These are phyloP conservation scores for Coenonympha arcania DNA, from an alignment of 2,888 invertebrate genomes.

Conservation along the genomic window DNA sequence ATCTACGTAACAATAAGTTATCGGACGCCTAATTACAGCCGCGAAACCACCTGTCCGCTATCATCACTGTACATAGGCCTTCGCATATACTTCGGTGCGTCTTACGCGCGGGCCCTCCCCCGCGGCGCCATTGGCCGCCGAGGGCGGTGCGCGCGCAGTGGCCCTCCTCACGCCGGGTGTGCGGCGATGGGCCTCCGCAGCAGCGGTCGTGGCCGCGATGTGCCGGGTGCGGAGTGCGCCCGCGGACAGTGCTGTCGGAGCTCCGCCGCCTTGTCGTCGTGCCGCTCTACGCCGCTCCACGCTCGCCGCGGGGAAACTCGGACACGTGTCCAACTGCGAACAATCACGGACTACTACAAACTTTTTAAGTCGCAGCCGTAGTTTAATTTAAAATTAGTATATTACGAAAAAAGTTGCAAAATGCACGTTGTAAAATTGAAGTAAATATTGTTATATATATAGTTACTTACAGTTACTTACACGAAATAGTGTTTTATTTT, in stretches of 20 bases:
- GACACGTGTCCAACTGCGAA: constrained; percentile 30
- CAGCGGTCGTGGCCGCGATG: constrained; percentile 62
- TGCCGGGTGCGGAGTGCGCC: no score
- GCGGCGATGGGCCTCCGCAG: constrained; percentile 58
- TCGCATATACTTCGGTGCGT: constrained; percentile 74
- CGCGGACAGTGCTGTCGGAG: constrained; percentile 61
- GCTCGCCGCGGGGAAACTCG: constrained; percentile 28
- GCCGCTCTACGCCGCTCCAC: constrained; percentile 30
- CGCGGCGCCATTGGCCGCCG: constrained; percentile 57
- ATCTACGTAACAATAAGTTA: constrained; percentile 66
- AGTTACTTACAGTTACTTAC: background rate
- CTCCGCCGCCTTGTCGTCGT: constrained; percentile 49
- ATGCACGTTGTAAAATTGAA: background rate
- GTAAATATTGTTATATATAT: constrained; percentile 1
- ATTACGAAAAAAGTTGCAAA: no score
- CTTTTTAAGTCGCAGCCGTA: constrained; percentile 10
- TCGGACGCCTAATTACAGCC: constrained; percentile 71
- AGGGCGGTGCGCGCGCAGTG: constrained; percentile 64
- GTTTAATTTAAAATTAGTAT: constrained; percentile 10
- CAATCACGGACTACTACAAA: constrained; percentile 14
- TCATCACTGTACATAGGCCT: constrained; percentile 73
- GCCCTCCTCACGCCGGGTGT: constrained; percentile 62
- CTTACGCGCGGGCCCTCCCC: constrained; percentile 71
- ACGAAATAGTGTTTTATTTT: constrained; percentile 14
- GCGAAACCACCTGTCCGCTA: constrained; percentile 74